Base-by-base conservation (phyloP, 2,797 vertebrate species). In the Tadarida brasiliensis region DNA sequence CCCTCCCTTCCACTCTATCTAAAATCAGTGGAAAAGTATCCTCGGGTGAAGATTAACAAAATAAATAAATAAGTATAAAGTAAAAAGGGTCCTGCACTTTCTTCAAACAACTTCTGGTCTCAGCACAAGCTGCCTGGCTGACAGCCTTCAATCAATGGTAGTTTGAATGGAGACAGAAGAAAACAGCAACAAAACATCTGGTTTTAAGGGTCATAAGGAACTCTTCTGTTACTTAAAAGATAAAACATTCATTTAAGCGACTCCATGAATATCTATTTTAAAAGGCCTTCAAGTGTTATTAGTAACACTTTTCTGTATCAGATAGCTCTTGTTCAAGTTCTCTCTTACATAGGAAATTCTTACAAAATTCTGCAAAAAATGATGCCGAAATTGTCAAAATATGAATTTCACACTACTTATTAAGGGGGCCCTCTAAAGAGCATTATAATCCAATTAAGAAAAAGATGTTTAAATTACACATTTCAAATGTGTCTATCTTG, bases 371-470 rank as follows among this genome's bases (percentile, higher is more conserved):
- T 81, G 30, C 15, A 70, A 51, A 90, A 61, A 44, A 3, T 7
- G 80, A 57, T 94, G 39, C 24, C 39, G 86, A 93, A 86, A 78
- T 68, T 83, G 33, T 76, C 61, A 95, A 94, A 90, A 90, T 77
- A 54, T 26, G 14, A 94, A 91, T 90, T 91, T 81, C 67, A 97
- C 56, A 90, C 20, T 74, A 65, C 5, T 26, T 73, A 70, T n/a
- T 81, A 89, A 84, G 49, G 28, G n/a, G 65, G 5, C 39, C 65
- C 59, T 70, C 59, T 80, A 82, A 94, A 94, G 86, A 63, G 39
- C 26, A 73, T 61, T 86, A 49, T 81, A 86, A 87, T 70, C 54
- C 47, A 96, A 74, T 94, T 74, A 95, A 94, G 73, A 91, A 93
- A 91, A 95, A 83, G 4, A 35, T 76, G 30, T 82, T 80, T 93